Conservation (phyloP, 2,888 invertebrate genomes). For the Xiphydria camelus region DNA sequence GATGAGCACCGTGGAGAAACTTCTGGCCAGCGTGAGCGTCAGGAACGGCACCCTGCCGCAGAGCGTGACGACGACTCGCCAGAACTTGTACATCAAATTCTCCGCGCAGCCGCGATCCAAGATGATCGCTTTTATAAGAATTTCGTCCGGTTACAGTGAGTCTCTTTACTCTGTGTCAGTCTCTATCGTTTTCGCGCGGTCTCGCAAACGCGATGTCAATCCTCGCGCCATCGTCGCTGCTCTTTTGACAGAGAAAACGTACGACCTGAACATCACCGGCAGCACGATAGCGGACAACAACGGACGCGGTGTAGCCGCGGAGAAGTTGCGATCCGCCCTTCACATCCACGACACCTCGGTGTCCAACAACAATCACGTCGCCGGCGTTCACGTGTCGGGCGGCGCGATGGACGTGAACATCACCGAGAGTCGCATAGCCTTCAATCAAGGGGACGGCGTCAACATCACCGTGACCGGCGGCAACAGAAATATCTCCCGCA, state of each 20-base stretch:
- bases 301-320: constrained; percentile 92
- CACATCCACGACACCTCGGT: constrained; percentile 82
- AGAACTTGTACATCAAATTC: constrained; percentile 80
- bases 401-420: constrained; percentile 95
- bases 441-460: constrained; percentile 92
- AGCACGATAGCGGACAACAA: constrained; percentile 86
- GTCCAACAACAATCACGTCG: constrained; percentile 85
- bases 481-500: constrained; percentile 85
- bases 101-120: constrained; percentile 73
- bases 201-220: no score
- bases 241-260: constrained; percentile 64
- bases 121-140: constrained; percentile 75
- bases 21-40: constrained; percentile 73
- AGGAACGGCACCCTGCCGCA: constrained; percentile 87
- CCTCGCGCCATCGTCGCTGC: constrained; percentile 7
- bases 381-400: constrained; percentile 85
- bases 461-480: constrained; percentile 97
- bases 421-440: constrained; percentile 85
- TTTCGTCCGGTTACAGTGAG: constrained; percentile 75
- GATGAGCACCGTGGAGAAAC: constrained; percentile 68
- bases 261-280: constrained; percentile 85
- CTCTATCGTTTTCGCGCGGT: no score
- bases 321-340: constrained; percentile 87
- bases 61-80: constrained; percentile 80
- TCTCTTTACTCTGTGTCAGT: no score